phyloP scores from a whole-genome alignment of 37 sponge, comb jelly and placozoan species.

The Axinella damicornis region DNA sequence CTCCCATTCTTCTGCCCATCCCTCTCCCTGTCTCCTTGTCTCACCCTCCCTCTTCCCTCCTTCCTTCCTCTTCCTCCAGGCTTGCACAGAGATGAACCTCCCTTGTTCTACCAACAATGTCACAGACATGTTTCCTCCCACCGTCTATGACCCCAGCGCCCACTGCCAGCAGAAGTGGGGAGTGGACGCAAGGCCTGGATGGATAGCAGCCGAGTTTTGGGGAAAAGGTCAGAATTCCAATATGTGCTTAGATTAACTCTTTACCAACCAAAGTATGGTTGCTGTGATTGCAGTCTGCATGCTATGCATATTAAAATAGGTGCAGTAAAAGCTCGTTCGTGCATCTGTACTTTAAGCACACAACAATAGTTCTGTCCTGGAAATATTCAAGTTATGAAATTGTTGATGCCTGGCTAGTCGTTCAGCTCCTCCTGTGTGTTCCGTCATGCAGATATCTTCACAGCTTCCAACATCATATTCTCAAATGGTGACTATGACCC shows the following conservation, averaged over 20 bases:
- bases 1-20: no score
- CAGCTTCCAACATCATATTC: slow-evolving; percentile 91
- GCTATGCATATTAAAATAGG: no score
- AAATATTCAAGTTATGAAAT: no score
- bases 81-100: slow-evolving; percentile 85
- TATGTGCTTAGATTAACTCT: no score
- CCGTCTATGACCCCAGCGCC: slow-evolving; percentile 26
- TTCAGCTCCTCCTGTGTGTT: no score
- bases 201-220: slow-evolving; percentile 71
- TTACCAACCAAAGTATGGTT: no score
- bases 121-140: slow-evolving; percentile 93
- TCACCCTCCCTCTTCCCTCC: neutral
- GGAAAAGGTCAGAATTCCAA: slow-evolving; percentile 80
- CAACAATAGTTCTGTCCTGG: no score
- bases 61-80: slow-evolving; percentile 40
- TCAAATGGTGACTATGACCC: slow-evolving; percentile 93
- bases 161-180: slow-evolving; percentile 66
- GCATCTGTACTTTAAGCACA: no score
- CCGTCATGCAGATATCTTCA: slow-evolving; percentile 41
- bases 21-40: no score
- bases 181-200: slow-evolving; percentile 29
- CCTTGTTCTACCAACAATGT: slow-evolving; percentile 73
- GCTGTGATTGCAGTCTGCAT: no score
- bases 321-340: no score
- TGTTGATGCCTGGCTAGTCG: no score